Conservation (phyloP, 2,888 invertebrate genomes). For the Cheiracanthium punctorium region DNA sequence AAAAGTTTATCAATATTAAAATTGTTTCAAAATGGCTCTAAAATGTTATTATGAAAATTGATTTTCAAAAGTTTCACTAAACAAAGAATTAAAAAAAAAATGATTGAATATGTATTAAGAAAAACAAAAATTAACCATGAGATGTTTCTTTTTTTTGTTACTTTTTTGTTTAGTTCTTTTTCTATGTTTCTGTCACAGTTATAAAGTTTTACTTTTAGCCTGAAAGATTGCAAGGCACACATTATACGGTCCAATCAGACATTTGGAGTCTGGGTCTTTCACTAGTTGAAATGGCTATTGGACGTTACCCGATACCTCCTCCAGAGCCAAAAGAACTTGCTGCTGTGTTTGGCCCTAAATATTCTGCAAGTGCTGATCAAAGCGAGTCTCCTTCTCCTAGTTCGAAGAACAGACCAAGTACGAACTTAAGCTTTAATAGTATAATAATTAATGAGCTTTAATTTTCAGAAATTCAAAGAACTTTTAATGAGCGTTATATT, state of each 20-base stretch:
- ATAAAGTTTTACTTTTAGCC: no score
- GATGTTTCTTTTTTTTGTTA: no score
- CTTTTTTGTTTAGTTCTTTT: background rate
- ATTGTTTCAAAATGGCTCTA: no score
- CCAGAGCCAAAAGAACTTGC: slow-evolving; percentile 91
- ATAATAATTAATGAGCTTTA: background rate
- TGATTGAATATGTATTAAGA: no score
- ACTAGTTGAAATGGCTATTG: slow-evolving; percentile 98
- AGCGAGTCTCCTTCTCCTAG: slow-evolving; percentile 71
- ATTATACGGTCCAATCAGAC: slow-evolving; percentile 98
- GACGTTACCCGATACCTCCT: slow-evolving; percentile 99
- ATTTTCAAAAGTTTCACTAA: no score
- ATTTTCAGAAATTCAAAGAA: background rate
- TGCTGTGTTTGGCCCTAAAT: slow-evolving; percentile 84
- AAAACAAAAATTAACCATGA: no score
- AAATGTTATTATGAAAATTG: no score
- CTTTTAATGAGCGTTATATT: no score
- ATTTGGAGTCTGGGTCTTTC: slow-evolving; percentile 99
- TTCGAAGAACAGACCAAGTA: slow-evolving; percentile 70
- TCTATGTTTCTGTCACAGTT: no score
- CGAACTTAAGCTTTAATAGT: background rate
- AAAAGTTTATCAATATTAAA: no score
- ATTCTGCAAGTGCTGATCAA: slow-evolving; percentile 79
- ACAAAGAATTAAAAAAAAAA: no score
- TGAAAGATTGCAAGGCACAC: slow-evolving; percentile 97